Evolutionary conservation across 2,888 invertebrate species (phyloP).

Genomic region (Glyphotaelius pellucidus): DNA sequence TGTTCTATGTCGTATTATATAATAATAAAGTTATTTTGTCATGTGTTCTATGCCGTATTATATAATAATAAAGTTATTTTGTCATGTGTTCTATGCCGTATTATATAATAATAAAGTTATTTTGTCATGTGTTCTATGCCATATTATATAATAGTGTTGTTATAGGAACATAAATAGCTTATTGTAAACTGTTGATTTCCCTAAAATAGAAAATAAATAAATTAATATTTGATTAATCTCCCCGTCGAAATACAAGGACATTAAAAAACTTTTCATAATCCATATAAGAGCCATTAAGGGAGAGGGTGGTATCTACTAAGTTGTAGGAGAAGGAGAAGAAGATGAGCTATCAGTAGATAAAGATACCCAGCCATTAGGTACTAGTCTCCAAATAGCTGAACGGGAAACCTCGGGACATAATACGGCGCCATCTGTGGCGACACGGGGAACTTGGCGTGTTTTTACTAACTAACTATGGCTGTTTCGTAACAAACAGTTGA

Average conservation of each 20-base stretch:
- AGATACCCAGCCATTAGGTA: background rate
- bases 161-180: too few species aligned
- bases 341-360: background rate
- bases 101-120: too few species aligned
- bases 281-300: background rate
- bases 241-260: background rate
- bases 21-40: too few species aligned
- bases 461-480: slow-evolving; percentile 41
- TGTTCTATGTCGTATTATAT: background rate
- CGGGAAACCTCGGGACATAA: background rate
- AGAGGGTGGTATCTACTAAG: background rate
- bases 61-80: background rate
- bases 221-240: background rate
- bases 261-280: slow-evolving; percentile 19
- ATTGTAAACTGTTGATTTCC: too few species aligned
- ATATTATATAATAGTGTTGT: background rate
- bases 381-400: background rate
- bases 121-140: too few species aligned
- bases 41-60: background rate
- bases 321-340: background rate
- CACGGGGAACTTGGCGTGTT: slow-evolving; percentile 38
- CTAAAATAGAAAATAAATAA: too few species aligned
- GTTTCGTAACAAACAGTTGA: slow-evolving; percentile 12
- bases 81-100: too few species aligned
- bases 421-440: slow-evolving; percentile 38